Evolutionary conservation across 2,113 vertebrate species (phyloP), one percentile per base, ranked within the genome.

Genomic region (Xyrauchen texanus): DNA sequence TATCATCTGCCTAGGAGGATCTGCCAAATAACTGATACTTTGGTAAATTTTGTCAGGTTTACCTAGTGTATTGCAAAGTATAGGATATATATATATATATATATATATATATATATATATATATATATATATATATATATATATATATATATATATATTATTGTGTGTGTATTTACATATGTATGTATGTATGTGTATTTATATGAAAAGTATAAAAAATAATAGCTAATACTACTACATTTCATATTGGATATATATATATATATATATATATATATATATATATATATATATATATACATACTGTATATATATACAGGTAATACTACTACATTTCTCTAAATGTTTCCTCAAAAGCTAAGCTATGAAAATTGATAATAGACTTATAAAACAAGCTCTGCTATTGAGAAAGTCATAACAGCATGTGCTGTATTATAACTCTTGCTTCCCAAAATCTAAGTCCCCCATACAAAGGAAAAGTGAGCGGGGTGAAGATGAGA

Each of bases 351-450:
- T 34, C 21, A 34, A 34, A 34, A 34, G 21, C 21, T 34, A 34
- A 34, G 21, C 3, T 3, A 34, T 34, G 85, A 83, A 82, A 91
- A 91, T 83, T 82, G 81, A 7, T 86, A 87, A 85, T 78, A 84
- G 78, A 87, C 84, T 91, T 89, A 89, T 82, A 71, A 70, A 61
- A 70, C 83, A 34, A 34, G 21, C 21, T 34, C 21, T 34, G 21
- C 82, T 84, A 83, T 72, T 85, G 78, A 80, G 86, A 34, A 70
- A 74, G 67, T 72, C 21, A 34, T 34, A 34, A 34, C 58, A 57
- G 53, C n/a, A 60, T 65, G 68, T 49, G 61, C 44, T 83, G 76
- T 78, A 34, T 34, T 77, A 79, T 80, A 46, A 53, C 11, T 58
- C 16, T 34, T 69, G 44, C 46, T 16, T 79, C 68, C 21, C 21